Evolutionary conservation across 2,888 invertebrate genomes (phyloP).

Genomic region (Acutogordius australiensis): DNA sequence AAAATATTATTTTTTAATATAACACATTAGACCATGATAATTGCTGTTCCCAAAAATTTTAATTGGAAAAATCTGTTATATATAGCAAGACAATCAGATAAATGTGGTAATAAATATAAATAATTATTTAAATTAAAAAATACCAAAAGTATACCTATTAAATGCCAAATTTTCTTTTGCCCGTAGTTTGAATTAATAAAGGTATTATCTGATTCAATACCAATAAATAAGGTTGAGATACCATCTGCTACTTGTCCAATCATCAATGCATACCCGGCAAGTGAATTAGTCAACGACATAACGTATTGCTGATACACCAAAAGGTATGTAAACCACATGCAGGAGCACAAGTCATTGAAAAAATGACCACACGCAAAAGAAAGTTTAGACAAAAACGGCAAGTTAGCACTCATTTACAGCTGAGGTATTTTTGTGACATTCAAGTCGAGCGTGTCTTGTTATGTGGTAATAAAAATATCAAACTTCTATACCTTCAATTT

Average conservation of each 20-base stretch:
- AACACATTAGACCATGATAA: no score
- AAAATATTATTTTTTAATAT: no score
- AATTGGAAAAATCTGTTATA: no score
- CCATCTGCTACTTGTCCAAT: slow-evolving; percentile 52
- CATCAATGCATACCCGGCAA: slow-evolving; percentile 36
- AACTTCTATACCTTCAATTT: no score
- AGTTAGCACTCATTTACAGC: no score
- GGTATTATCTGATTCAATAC: slow-evolving; percentile 40
- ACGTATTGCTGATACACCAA: slow-evolving; percentile 45
- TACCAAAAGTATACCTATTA: slow-evolving; percentile 36
- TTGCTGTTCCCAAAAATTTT: no score
- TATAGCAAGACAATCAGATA: no score
- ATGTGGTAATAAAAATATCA: no score
- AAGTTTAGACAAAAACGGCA: no score
- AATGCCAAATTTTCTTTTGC: slow-evolving; percentile 56
- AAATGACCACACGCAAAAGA: slow-evolving; percentile 45
- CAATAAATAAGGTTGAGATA: slow-evolving; percentile 55
- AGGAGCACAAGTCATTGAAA: slow-evolving; percentile 62
- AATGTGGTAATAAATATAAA: no score
- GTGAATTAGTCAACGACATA: slow-evolving; percentile 18
- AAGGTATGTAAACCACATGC: slow-evolving; percentile 73
- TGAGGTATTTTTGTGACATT: no score
- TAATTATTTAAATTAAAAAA: neutral
- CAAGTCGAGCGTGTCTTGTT: no score
- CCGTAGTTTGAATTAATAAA: slow-evolving; percentile 42